Evolutionary conservation across 1,140 invertebrate species (phyloP), one percentile per base, ranked within the genome.

Genomic region (Drosophila hydei): DNA sequence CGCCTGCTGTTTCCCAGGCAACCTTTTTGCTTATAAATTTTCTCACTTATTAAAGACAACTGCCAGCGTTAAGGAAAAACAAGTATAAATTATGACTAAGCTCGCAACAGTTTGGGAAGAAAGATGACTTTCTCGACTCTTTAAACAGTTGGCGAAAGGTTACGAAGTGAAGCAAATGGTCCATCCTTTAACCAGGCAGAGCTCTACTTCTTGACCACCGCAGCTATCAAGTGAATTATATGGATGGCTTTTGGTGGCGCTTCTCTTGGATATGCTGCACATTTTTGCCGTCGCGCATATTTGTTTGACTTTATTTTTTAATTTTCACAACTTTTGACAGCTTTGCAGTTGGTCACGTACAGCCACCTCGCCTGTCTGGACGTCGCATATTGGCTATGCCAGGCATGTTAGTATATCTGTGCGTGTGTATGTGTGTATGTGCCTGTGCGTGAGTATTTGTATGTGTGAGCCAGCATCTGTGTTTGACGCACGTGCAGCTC

Each of bases 311-410:
- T 85, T 85, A 85, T 81, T 85, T 85, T 85, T 85, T 85, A 85
- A 85, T 85, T 85, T 85, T 87, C 81, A 78, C 81, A 87, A 87
- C 77, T 85, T 85, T 85, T 85, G 81, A 85, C 81, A 85, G 81
- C 75, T 75, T 62, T 88, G 63, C 81, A 70, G 77, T 81, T 85
- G 81, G 83, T 85, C 81, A 85, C 81, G 81, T 85, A 81, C 70
- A 38, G 14, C 14, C 8, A 19, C 52, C 42, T 45, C 42, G 50
- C 38, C 52, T 68, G 72, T 77, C 77, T 59, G 60, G 61, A 72
- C 58, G 12, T 36, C 52, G 36, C 69, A 73, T 79, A 84, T 84
- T 84, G 79, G 72, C 72, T 72, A 38, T 52, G 36, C 12, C 48
- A 11, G 9, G 27, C 43, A 14, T 12, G 25, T 45, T 19, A 40